Evolutionary conservation across 1,140 invertebrate genomes (phyloP), one percentile per base, ranked within the genome.

Genomic region (Orius laevigatus): DNA sequence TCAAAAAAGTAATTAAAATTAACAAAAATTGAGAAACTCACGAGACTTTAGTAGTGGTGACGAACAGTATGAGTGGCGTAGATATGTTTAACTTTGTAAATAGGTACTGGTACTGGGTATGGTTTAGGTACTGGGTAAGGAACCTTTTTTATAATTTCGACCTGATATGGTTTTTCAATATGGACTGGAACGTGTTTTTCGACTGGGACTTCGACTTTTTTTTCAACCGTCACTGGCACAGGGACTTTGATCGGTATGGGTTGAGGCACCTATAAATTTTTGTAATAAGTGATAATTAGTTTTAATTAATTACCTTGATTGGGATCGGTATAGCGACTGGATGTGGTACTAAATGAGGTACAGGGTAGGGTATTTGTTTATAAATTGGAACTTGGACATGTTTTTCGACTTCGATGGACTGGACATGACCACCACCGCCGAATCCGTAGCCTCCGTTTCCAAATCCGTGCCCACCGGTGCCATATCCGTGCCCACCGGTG

Each of bases 51-150:
- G 8, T 25, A 25, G 8, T 42, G 40, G 18, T 42, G 40, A 12
- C 32, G 43, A 3, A 33, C 11, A n/a, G 19, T 32, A 9, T 19
- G 25, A 31, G 25, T 19, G 11, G 43, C 32, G 49, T 43, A 50
- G 15, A 50, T 50, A 20, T 50, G 43, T 38, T 50, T 50, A 10
- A 40, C 36, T 34, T 36, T 50, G 42, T 50, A 50, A 14, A 50
- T 18, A 25, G 49, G 49, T 11, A 50, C 49, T 12, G 49, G 49
- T 6, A 50, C 49, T 6, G 49, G 49, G 35, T 50, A 50, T 2
- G 49, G 49, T 20, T 46, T 46, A 15, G 49, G 49, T 11, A 50
- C 41, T 6, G 49, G 49, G 18, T 46, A 45, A 2, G 49, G 49
- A 4, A 50, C 34, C 11, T 42, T 45, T 25, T 50, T 50, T 14